Evolutionary conservation across 2,113 vertebrate species (phyloP).

Genomic region (Dascyllus trimaculatus): DNA sequence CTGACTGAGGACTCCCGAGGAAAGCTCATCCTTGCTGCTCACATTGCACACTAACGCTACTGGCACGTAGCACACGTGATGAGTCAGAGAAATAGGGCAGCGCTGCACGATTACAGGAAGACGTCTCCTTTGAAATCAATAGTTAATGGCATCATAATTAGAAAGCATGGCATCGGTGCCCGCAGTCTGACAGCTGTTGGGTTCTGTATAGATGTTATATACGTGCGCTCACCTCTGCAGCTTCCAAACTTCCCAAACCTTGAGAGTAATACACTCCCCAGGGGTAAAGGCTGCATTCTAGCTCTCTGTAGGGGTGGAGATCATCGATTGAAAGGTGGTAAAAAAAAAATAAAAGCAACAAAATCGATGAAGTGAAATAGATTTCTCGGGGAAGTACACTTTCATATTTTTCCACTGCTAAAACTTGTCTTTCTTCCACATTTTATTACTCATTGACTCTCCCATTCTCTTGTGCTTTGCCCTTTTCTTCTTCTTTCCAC

Average conservation of each 20-base stretch:
- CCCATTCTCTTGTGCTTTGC: slow-evolving; percentile 10
- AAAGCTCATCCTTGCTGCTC: slow-evolving; percentile 17
- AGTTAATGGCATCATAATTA: slow-evolving; percentile 44
- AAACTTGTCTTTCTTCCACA: slow-evolving; percentile 55
- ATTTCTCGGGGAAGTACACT: slow-evolving; percentile 57
- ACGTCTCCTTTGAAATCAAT: slow-evolving; percentile 25
- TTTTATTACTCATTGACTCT: slow-evolving; percentile 63
- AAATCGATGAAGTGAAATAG: slow-evolving; percentile 68
- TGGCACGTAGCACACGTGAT: slow-evolving; percentile 1
- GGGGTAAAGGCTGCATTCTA: slow-evolving; percentile 18
- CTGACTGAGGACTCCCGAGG: slow-evolving; percentile 24
- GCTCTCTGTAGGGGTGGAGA: slow-evolving; percentile 23
- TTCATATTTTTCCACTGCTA: slow-evolving; percentile 60
- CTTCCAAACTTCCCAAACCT: slow-evolving; percentile 1
- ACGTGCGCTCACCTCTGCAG: not conserved
- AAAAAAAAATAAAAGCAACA: slow-evolving; percentile 26
- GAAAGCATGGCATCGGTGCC: not conserved
- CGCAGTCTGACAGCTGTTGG: not conserved
- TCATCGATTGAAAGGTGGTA: slow-evolving; percentile 40
- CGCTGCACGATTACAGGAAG: slow-evolving; percentile 4
- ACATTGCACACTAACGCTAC: not conserved
- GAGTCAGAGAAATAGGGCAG: slow-evolving; percentile 10
- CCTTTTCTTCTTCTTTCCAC: slow-evolving; percentile 36
- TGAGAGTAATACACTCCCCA: slow-evolving; percentile 13
- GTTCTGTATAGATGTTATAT: slow-evolving; percentile 7